Percentiles rank a stretch among this genome's conserved stretches.
Conservation (phyloP, 2,113 vertebrate genomes). For the Podocnemis expansa region DNA sequence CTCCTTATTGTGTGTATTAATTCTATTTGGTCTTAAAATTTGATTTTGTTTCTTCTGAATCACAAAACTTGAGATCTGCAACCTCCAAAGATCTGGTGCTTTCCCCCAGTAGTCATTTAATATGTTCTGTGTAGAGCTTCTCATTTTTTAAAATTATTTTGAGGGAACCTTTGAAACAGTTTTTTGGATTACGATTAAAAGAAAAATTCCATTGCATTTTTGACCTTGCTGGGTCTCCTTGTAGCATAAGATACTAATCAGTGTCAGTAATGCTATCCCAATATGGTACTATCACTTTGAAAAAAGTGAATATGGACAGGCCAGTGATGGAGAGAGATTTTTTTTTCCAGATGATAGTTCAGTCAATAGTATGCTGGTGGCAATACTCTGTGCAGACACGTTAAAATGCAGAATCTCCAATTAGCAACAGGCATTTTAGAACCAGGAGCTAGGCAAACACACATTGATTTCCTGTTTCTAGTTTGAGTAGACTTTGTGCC, state of each 20-base stretch:
- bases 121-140: not conserved
- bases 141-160: not conserved
- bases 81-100: not conserved
- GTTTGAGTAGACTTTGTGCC: not conserved
- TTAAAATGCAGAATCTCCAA: not conserved
- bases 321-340: not conserved
- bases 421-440: not conserved
- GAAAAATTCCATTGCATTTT: not conserved
- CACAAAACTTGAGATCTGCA: not conserved
- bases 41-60: not conserved
- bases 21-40: fast-evolving
- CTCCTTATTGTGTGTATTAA: fast-evolving
- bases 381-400: not conserved
- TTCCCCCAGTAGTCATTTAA: not conserved
- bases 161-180: not conserved
- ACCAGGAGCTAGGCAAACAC: fast-evolving
- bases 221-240: not conserved
- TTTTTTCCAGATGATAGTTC: not conserved
- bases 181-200: not conserved
- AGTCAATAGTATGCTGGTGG: fast-evolving
- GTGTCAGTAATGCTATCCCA: not conserved
- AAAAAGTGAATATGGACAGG: not conserved
- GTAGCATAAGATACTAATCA: not conserved
- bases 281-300: not conserved
- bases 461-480: not conserved